A percentile compares a stretch with the other conserved stretches of the same genome.
Conservation (phyloP, 2,113 vertebrate species). For the Pogonocichla stellata region DNA sequence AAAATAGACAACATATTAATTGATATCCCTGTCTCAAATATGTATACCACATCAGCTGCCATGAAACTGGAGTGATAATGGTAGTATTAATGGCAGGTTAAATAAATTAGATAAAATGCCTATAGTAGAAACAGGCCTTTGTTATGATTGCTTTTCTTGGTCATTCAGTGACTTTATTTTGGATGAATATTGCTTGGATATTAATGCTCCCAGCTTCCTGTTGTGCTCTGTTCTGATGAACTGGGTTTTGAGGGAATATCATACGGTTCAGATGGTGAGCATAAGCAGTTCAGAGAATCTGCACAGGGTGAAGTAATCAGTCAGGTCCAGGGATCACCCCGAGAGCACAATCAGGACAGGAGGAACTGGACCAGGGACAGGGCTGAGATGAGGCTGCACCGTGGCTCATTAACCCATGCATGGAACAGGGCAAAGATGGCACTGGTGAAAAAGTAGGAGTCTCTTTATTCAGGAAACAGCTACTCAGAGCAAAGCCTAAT, state of each 20-base stretch:
- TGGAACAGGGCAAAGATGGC: neutral
- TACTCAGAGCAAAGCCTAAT: neutral
- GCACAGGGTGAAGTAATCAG: neutral
- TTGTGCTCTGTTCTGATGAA: constrained; percentile 2
- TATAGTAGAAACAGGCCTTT: constrained; percentile 40
- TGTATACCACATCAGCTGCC: constrained; percentile 58
- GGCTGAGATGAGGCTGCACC: neutral
- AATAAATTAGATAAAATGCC: neutral
- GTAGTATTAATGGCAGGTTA: constrained; percentile 18
- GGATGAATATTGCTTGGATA: constrained; percentile 27
- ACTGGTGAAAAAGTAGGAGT: neutral
- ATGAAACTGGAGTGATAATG: constrained; percentile 12
- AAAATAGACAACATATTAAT: constrained; percentile 60
- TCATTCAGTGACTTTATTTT: constrained; percentile 48
- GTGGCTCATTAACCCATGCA: neutral
- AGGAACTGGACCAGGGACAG: neutral
- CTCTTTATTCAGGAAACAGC: neutral
- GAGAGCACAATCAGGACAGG: neutral
- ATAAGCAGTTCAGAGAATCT: neutral
- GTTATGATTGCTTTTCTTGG: constrained; percentile 13
- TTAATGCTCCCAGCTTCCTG: constrained; percentile 53
- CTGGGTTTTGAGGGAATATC: constrained; percentile 45
- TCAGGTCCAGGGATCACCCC: neutral
- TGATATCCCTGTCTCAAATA: constrained; percentile 61
- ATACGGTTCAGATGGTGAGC: constrained; percentile 31